These are phyloP conservation scores for Pantherophis vulpinus DNA, from an alignment of 2,797 vertebrate species.

Conservation along the genomic window DNA sequence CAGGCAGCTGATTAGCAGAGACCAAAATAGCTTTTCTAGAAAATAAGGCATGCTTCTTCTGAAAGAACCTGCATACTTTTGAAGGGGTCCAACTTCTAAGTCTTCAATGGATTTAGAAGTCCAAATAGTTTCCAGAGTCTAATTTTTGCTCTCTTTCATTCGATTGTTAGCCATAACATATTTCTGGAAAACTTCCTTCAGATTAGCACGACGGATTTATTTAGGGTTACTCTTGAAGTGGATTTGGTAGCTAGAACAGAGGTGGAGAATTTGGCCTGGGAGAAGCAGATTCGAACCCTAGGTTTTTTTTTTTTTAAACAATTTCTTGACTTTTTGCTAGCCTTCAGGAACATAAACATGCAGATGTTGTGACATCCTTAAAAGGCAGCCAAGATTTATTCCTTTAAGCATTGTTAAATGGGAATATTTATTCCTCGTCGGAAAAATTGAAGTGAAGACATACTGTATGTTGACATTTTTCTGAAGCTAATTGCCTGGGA, in stretches of 20 bases:
- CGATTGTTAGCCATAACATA: neutral
- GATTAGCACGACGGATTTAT: neutral
- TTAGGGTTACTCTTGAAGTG: neutral
- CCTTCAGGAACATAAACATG: neutral
- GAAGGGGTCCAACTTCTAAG: neutral
- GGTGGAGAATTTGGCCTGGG: neutral
- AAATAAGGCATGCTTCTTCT: neutral
- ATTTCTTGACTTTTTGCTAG: neutral
- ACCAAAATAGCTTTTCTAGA: neutral
- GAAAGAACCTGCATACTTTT: neutral
- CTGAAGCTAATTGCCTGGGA: neutral
- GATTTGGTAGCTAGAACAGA: neutral
- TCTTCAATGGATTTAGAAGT: neutral
- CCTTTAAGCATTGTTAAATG: neutral
- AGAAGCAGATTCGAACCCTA: neutral
- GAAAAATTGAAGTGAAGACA: neutral
- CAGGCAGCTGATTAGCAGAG: neutral
- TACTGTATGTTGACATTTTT: neutral
- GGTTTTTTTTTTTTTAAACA: neutral
- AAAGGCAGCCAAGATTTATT: neutral
- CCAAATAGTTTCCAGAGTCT: neutral
- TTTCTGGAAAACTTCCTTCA: neutral
- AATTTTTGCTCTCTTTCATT: neutral
- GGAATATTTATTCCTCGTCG: neutral
- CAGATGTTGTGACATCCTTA: neutral